Evolutionary conservation across 1,140 invertebrate genomes (phyloP).

Genomic region (Caerostris extrusa): DNA sequence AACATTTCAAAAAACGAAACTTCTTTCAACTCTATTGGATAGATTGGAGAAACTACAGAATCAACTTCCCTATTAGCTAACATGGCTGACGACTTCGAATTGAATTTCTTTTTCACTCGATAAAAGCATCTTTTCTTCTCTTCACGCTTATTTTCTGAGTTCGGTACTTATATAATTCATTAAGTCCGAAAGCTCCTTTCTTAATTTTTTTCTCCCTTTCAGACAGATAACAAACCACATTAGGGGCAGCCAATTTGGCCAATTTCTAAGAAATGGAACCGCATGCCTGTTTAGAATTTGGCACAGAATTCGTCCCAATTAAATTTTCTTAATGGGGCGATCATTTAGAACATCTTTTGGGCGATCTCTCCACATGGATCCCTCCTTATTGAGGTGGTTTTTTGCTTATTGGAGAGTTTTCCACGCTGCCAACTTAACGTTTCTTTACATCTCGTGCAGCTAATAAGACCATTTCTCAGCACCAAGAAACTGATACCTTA

Average conservation of each 20-base stretch:
- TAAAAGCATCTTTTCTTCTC: not conserved
- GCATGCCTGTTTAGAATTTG: not conserved
- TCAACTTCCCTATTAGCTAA: too few species aligned
- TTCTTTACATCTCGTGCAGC: constrained; percentile 1
- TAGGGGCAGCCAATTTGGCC: constrained; percentile 25
- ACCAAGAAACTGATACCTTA: not conserved
- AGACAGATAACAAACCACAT: constrained; percentile 27
- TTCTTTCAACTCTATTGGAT: too few species aligned
- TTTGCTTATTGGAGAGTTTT: constrained; percentile 51
- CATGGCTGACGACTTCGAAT: not conserved
- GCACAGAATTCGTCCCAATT: constrained; percentile 6
- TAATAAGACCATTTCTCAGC: constrained; percentile 51
- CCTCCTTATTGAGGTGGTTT: not conserved
- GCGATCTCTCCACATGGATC: not conserved
- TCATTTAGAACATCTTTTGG: constrained; percentile 61
- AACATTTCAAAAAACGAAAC: too few species aligned
- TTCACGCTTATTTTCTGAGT: not conserved
- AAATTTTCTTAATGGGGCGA: constrained; percentile 36
- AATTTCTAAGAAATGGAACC: constrained; percentile 47
- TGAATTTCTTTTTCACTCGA: not conserved
- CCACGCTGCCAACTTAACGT: constrained; percentile 2
- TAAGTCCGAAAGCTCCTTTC: not conserved
- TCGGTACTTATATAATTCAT: constrained; percentile 27
- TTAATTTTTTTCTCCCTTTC: not conserved
- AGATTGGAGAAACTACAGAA: too few species aligned